Evolutionary conservation across 2,797 vertebrate genomes (phyloP), one percentile per base, ranked within the genome.

Genomic region (Parambassis ranga): DNA sequence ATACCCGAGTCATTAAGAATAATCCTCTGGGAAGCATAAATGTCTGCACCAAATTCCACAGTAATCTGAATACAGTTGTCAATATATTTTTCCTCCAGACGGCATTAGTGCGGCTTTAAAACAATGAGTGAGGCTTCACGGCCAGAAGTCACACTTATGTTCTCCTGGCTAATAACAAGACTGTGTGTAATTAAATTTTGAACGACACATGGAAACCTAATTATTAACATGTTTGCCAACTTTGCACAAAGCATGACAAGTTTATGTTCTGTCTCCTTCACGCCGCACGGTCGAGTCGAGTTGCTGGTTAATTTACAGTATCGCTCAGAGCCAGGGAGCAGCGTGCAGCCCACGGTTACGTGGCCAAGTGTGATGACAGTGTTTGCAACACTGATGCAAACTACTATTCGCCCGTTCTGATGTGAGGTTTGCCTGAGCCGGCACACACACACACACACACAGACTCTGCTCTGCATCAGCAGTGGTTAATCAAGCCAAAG

Each of bases 381-480:
- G 9, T 77, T 55, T 68, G 69, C 59, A 76, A 68, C 28, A 7
- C 73, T 81, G 70, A 75, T 77, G 43, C n/a, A 79, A 81, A 79
- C 49, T 55, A 38, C 37, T 28, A 43, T 56, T 7, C 69, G 52
- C 46, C 47, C 47, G 33, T 47, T 66, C 38, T 65, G 58, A 73
- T 71, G 48, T 26, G 63, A 76, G 55, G 43, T 56, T 47, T 62
- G 64, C 65, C 42, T 71, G 15, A 0, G 60, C 69, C 32, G 63
- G 53, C 63, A 33, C n/a, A n/a, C n/a, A n/a, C n/a, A n/a, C n/a
- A n/a, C n/a, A 65, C 32, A 15, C 26, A 11, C 48, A 18, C 6
- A 36, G 50, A 48, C 63, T 80, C 71, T 71, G 81, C 15, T 69
- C 69, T 80, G 56, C 65, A 69, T 82, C 72, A 76, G 43, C 53